Evolutionary conservation across 2,797 vertebrate genomes (phyloP).

Genomic region (Lepidocolaptes lacrymiger): DNA sequence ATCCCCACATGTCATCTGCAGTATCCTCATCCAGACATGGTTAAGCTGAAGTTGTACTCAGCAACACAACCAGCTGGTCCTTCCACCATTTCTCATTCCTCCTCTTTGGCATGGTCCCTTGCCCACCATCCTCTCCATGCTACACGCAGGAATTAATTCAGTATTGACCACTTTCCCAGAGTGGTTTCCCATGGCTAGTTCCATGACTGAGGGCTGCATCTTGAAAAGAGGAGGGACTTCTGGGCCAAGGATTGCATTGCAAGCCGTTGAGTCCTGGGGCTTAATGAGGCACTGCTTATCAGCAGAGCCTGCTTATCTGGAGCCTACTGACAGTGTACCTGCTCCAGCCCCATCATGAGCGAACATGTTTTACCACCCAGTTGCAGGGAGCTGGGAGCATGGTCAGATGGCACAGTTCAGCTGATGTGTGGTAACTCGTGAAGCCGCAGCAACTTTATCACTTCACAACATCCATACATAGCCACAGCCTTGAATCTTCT

Average conservation of each 20-base stretch:
- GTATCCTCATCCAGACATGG: not conserved
- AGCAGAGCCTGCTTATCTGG: conserved; percentile 49
- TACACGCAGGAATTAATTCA: not conserved
- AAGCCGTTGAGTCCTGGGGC: conserved; percentile 60
- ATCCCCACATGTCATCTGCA: not conserved
- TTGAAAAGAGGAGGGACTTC: conserved; percentile 9
- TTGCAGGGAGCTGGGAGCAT: not conserved
- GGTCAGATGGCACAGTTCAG: conserved; percentile 6
- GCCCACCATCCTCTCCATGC: not conserved
- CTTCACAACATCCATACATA: conserved; percentile 71
- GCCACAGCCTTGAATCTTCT: conserved; percentile 57
- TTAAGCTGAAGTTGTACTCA: not conserved
- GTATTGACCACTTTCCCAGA: not conserved
- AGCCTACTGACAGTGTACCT: not conserved
- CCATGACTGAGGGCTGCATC: not conserved
- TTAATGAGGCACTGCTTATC: conserved; percentile 58
- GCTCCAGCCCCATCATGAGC: conserved; percentile 59
- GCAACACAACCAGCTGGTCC: accelerated
- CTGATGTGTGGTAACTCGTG: conserved; percentile 40
- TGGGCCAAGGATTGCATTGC: conserved; percentile 33
- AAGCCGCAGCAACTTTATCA: conserved; percentile 67
- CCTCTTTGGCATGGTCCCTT: not conserved
- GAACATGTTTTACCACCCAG: conserved; percentile 69
- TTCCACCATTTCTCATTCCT: not conserved
- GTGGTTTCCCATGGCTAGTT: not conserved